These are phyloP conservation scores for Ptychadena robeensis DNA, from an alignment of 2,797 vertebrate species.

Conservation along the genomic window DNA sequence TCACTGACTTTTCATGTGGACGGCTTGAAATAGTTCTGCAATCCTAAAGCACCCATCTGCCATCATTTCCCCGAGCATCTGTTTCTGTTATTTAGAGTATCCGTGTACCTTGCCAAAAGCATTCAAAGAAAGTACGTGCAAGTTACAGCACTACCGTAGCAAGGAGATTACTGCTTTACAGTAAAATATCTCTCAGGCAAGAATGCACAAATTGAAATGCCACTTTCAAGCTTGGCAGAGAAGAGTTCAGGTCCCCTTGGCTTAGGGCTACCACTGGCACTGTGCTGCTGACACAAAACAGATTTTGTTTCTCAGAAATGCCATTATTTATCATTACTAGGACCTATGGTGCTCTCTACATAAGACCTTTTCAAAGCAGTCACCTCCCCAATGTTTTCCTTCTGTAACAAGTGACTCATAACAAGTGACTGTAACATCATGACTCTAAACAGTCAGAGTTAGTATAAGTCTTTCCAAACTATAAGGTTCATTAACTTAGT, in stretches of 20 bases:
- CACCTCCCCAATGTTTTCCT: slow-evolving; percentile 52
- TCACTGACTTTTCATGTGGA: slow-evolving; percentile 56
- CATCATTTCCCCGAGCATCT: slow-evolving; percentile 61
- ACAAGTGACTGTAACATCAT: too few relatives aligned
- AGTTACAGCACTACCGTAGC: slow-evolving; percentile 71
- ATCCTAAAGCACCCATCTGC: slow-evolving; percentile 49
- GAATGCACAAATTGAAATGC: slow-evolving; percentile 70
- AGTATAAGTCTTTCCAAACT: background rate
- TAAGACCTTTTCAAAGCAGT: slow-evolving; percentile 62
- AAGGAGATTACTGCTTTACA: slow-evolving; percentile 73
- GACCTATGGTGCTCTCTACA: slow-evolving; percentile 63
- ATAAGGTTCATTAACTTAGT: too few relatives aligned
- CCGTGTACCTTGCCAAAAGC: slow-evolving; percentile 66
- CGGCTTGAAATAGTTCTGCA: slow-evolving; percentile 43
- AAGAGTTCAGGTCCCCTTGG: slow-evolving; percentile 65
- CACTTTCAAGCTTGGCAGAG: slow-evolving; percentile 64
- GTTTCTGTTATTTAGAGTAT: slow-evolving; percentile 71
- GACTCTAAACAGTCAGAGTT: too few relatives aligned
- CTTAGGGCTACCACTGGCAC: slow-evolving; percentile 62
- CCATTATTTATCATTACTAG: slow-evolving; percentile 61
- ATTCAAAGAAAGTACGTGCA: slow-evolving; percentile 59
- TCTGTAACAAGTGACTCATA: slow-evolving; percentile 28
- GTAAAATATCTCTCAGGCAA: slow-evolving; percentile 70
- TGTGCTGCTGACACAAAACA: slow-evolving; percentile 63
- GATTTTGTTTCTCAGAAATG: slow-evolving; percentile 66